Evolutionary conservation across 2,113 vertebrate species (phyloP).

Genomic region (Macroglossus sobrinus): DNA sequence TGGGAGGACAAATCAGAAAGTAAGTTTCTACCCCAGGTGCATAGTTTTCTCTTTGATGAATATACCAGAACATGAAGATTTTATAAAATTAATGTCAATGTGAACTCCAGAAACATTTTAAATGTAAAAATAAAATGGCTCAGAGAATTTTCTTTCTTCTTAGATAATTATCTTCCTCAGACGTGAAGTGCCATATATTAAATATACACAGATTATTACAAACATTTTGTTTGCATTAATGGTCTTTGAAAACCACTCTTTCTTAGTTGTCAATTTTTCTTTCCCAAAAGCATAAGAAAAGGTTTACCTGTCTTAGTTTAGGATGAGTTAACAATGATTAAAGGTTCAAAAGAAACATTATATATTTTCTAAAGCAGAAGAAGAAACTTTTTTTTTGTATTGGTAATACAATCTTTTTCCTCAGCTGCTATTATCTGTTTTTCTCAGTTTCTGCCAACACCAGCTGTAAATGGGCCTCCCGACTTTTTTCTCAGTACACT

Average conservation of each 20-base stretch:
- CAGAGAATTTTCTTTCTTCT: background rate
- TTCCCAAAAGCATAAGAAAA: background rate
- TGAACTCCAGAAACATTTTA: slow-evolving; percentile 6
- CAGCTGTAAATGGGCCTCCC: background rate
- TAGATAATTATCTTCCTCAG: background rate
- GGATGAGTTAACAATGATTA: background rate
- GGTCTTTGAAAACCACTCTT: background rate
- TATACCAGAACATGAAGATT: background rate
- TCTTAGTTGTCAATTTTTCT: background rate
- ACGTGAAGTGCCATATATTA: background rate
- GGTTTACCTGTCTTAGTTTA: background rate
- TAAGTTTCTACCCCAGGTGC: background rate
- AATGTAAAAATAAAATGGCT: background rate
- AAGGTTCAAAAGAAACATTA: background rate
- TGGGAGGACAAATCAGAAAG: slow-evolving; percentile 33
- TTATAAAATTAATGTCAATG: background rate
- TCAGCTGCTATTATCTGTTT: background rate
- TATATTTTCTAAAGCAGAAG: background rate
- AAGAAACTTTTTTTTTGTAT: background rate
- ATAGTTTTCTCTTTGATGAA: background rate
- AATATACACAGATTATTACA: background rate
- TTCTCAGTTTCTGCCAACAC: background rate
- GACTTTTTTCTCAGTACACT: background rate
- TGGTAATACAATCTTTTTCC: background rate
- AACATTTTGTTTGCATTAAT: background rate